Percentiles rank a stretch among this genome's conserved stretches.
Evolutionary conservation across 2,797 vertebrate species (phyloP).

Genomic region (Platalea minor): DNA sequence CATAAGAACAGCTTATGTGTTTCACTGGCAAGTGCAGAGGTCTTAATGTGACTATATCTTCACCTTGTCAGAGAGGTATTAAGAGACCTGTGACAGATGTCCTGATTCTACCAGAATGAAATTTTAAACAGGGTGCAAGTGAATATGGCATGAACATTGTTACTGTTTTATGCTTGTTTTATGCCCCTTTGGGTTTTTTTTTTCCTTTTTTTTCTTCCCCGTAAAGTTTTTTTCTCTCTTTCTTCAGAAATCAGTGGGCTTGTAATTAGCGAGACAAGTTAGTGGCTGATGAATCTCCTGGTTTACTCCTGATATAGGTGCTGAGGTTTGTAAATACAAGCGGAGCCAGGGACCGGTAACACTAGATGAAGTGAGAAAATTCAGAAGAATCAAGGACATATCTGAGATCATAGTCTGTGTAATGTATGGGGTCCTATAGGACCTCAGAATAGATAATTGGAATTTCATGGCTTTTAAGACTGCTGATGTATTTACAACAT

Average conservation of each 20-base stretch:
- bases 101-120: not conserved
- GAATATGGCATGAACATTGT: not conserved
- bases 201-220: accelerated
- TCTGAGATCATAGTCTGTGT: not conserved
- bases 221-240: not conserved
- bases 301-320: not conserved
- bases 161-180: not conserved
- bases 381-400: not conserved
- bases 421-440: not conserved
- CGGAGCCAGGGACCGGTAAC: not conserved
- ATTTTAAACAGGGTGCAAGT: not conserved
- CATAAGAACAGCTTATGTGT: not conserved
- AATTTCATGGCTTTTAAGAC: not conserved
- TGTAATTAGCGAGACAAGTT: not conserved
- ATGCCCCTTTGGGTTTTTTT: too few species aligned
- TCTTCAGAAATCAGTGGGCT: not conserved
- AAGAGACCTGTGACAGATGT: not conserved
- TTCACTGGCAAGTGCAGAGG: not conserved
- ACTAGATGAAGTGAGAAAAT: not conserved
- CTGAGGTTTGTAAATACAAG: not conserved
- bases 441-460: not conserved
- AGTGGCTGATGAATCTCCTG: not conserved
- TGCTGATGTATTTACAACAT: not conserved
- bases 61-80: not conserved
- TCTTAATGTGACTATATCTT: not conserved